Evolutionary conservation across 23 tunicate species (phyloP), one percentile per base, ranked within the genome.

Genomic region (Halocynthia aurantium): DNA sequence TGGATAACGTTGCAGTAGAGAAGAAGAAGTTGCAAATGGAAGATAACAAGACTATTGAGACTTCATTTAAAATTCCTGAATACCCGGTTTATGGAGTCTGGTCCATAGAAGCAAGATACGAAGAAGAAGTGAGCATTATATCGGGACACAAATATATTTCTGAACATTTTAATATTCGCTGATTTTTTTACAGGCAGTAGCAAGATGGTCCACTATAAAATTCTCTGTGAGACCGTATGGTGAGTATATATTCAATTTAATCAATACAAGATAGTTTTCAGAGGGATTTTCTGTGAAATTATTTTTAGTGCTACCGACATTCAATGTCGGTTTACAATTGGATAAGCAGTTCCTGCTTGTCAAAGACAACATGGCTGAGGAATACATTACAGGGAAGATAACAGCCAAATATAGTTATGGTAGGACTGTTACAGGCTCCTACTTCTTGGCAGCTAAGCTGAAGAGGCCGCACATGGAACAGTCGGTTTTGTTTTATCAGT

Each of bases 81-180:
- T 75, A 76, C 64, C 93, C 93, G 22, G 82, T 61, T 13, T 77
- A 52, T 44, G 93, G 93, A 18, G 15, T 53, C 6, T 87, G 93
- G 93, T 57, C 74, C 11, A 67, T 82, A 5, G 86, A 87, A 87
- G 93, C 67, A 18, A 52, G 53, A 8, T 87, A 82, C 56, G 53
- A 64, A 15, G 60, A 77, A 7, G 62, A 74, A 8, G 80, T 82
- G 61, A 54, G 64, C 72, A 18, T 60, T 15, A 68, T 68, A 1
- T 68, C 72, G 19, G 2, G 19, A 1, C 19, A 17, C 13, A 68
- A 68, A 31, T 11, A 15, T n/a, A 13, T 58, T 58, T 58, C 15
- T 58, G 17, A 13, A n/a, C 63, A 13, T 13, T 58, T 58, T 15
- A 67, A 2, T 5, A 67, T n/a, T 67, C 5, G 10, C 44, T 70